Conservation (phyloP, 2,888 invertebrate genomes). For the Congeria kusceri region DNA sequence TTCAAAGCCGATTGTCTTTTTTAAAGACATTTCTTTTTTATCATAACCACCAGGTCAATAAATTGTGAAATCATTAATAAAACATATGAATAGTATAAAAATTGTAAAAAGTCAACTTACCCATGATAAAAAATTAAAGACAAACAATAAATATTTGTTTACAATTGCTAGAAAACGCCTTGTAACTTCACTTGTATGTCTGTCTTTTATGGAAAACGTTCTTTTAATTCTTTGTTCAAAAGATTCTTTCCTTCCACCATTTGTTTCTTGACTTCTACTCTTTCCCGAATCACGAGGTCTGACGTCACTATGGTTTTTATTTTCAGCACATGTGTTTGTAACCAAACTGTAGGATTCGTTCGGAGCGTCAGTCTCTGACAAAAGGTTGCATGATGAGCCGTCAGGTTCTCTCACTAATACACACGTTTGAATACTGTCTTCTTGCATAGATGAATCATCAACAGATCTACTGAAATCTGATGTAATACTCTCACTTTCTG, state of each 20-base stretch:
- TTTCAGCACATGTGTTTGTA: not conserved
- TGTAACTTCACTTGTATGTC: constrained; percentile 58
- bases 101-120: constrained; percentile 88
- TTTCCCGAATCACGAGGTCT: not conserved
- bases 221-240: constrained; percentile 54
- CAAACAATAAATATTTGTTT: constrained; percentile 94
- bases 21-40: too few species aligned
- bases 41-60: too few species aligned
- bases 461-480: too few species aligned
- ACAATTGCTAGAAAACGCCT: constrained; percentile 51
- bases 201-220: constrained; percentile 59
- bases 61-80: too few species aligned
- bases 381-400: too few species aligned
- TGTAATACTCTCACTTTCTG: constrained; percentile 35
- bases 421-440: too few species aligned
- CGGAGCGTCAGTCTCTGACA: not conserved
- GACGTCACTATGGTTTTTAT: not conserved
- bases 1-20: too few species aligned
- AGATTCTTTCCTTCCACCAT: constrained; percentile 51
- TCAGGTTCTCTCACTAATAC: too few species aligned
- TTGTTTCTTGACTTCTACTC: constrained; percentile 3
- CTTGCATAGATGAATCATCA: too few species aligned
- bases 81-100: too few species aligned
- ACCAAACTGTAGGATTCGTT: not conserved
- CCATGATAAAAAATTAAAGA: constrained; percentile 96